phyloP scores from a whole-genome alignment of 2,113 vertebrate species.

The Jaculus jaculus region DNA sequence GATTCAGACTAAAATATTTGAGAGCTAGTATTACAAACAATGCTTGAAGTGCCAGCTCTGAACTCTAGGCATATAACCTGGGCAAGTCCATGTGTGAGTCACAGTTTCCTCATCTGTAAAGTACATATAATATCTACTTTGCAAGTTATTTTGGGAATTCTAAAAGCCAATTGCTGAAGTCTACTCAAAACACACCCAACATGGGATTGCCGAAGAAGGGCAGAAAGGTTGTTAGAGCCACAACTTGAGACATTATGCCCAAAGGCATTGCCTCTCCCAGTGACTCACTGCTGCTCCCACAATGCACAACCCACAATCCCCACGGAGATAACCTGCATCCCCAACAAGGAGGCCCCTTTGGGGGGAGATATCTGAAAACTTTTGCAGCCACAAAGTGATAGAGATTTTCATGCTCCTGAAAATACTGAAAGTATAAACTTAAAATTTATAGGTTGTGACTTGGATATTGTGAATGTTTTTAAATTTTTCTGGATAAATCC shows the following conservation, averaged over 20 bases:
- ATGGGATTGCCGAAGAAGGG: too few relatives aligned
- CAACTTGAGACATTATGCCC: too few relatives aligned
- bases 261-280: too few relatives aligned
- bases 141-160: not conserved
- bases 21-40: not conserved
- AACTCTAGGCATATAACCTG: not conserved
- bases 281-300: too few relatives aligned
- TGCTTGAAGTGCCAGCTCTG: not conserved
- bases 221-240: too few relatives aligned
- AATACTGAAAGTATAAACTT: not conserved
- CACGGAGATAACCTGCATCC: not conserved
- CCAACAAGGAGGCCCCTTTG: too few relatives aligned
- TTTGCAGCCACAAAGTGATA: too few relatives aligned
- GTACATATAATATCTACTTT: not conserved
- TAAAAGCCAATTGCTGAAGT: not conserved
- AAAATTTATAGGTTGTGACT: not conserved
- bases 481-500: not conserved
- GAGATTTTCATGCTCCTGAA: not conserved
- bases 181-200: too few relatives aligned
- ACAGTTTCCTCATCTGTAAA: constrained; percentile 24
- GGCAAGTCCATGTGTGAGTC: not conserved
- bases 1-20: constrained; percentile 7
- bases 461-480: constrained; percentile 23
- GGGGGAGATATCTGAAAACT: too few relatives aligned
- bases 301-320: too few relatives aligned